phyloP scores from a whole-genome alignment of 2,113 vertebrate genomes.

The Rhadina sibilatrix region DNA sequence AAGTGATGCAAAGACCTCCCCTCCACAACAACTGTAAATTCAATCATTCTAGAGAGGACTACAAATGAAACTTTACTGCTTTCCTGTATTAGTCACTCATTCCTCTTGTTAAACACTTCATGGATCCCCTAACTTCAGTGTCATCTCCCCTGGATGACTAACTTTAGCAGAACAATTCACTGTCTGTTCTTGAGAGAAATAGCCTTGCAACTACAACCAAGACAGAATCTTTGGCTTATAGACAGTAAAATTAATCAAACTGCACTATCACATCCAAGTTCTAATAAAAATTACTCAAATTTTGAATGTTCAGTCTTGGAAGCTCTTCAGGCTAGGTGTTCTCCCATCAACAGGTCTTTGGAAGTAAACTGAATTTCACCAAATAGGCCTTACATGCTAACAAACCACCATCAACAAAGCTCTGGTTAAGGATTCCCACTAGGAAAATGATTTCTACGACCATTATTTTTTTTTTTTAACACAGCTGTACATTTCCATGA shows the following conservation, averaged over 20 bases:
- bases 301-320: not conserved
- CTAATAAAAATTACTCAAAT: not conserved
- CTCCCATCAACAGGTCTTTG: not conserved
- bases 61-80: not conserved
- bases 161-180: not conserved
- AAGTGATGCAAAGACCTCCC: not conserved
- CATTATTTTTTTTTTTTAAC: not conserved
- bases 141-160: not conserved
- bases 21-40: not conserved
- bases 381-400: not conserved
- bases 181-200: not conserved
- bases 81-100: not conserved
- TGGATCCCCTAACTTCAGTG: not conserved
- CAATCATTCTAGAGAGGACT: not conserved
- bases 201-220: not conserved
- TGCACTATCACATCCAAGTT: not conserved
- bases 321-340: not conserved
- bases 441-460: not conserved
- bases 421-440: not conserved
- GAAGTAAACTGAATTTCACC: not conserved
- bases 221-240: not conserved
- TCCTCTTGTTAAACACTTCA: not conserved
- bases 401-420: not conserved
- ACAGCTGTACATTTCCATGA: not conserved
- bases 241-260: not conserved